Base-by-base conservation (phyloP, 2,113 vertebrate species). In the Ornithorhynchus anatinus region DNA sequence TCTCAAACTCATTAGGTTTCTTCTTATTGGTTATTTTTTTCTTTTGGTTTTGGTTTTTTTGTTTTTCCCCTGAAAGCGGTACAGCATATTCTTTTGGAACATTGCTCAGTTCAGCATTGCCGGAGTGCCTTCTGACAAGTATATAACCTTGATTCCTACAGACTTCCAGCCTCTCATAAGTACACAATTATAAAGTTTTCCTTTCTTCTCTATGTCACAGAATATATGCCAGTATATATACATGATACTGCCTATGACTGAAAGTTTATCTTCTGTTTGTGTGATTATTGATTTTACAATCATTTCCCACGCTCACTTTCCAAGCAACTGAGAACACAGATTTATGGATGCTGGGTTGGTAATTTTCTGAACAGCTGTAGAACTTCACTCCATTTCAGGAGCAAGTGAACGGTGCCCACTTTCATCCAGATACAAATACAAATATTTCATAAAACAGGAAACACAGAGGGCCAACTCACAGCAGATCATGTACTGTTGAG, bases 61-160 rank as follows among this genome's bases (percentile, higher is more conserved):
- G 27, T 8, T 83, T 77, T 83, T 65, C n/a, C 74, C 66, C 75
- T n/a, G n/a, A 76, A 72, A 88, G 53, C n/a, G 72, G 54, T 62
- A 75, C 20, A 68, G 65, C 8, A 14, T 37, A 13, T 71, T 75
- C 65, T 43, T 16, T 23, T 73, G 62, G 60, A 58, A 73, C 62
- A 59, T 39, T 72, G 69, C 71, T 79, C 37, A 73, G 52, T 61
- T 86, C 77, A 80, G 56, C 35, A 82, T 71, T 75, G 31, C 74
- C 72, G 77, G 25, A 72, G 56, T 75, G 82, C 75, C 75, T 88
- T 44, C 60, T 84, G 87, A 76, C 70, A 88, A 75, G 27, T 81
- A 87, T 84, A 75, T 80, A 85, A 81, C 59, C 69, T 38, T 77
- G 51, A 78, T 74, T 80, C 75, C 72, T 75, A 52, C 25, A 58